phyloP scores from a whole-genome alignment of 2,113 vertebrate genomes.

The Ceratotherium simum region DNA sequence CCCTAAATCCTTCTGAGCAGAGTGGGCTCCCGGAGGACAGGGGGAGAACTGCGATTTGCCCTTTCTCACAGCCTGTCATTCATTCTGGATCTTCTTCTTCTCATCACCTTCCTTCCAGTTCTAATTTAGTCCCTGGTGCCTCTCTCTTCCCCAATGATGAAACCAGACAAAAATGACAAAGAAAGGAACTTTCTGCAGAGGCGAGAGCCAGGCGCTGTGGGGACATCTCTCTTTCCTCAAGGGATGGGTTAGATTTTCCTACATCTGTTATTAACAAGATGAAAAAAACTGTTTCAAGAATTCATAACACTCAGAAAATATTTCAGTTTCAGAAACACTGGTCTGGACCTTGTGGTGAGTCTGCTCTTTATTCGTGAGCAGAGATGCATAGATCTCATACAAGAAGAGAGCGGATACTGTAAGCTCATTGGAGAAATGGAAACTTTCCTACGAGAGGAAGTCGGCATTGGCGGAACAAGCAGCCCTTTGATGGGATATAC shows the following conservation, averaged over 20 bases:
- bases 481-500: neutral
- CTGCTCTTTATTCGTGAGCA: neutral
- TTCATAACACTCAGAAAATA: neutral
- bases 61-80: neutral
- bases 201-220: neutral
- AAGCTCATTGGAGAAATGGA: neutral
- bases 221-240: neutral
- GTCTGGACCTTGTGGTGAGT: neutral
- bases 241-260: neutral
- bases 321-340: neutral
- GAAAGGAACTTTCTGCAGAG: neutral
- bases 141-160: neutral
- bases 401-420: neutral
- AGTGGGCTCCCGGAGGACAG: rapidly evolving
- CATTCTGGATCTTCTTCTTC: constrained; percentile 43
- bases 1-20: constrained; percentile 60
- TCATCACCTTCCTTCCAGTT: constrained; percentile 48
- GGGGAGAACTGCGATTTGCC: neutral
- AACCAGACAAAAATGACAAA: neutral
- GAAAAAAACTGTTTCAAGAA: neutral
- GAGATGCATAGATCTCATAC: rapidly evolving
- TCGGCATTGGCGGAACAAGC: too few species aligned
- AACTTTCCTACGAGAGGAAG: neutral
- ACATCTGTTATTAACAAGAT: neutral
- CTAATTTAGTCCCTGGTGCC: neutral